Evolutionary conservation across 2,888 invertebrate genomes (phyloP), one percentile per base, ranked within the genome.

Genomic region (Arctia plantaginis): DNA sequence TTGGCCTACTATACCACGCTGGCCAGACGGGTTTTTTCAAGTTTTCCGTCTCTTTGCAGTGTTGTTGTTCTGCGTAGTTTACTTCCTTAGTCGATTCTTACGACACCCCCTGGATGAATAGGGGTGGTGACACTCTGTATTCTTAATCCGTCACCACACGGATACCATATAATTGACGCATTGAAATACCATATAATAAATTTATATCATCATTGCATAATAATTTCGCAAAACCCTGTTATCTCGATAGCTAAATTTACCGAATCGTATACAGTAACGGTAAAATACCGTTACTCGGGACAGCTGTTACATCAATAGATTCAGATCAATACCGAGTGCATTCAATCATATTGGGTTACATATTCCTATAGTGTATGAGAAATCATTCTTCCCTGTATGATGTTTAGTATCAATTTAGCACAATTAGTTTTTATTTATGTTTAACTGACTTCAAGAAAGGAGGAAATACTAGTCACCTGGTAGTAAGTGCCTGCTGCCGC

Each of bases 281-380:
- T 78, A 72, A 70, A 72, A 10, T 75, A 74, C 85, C 83, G 85
- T 85, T 85, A 84, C 69, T 41, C 3, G 27, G n/a, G 77, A 68
- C 85, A 85, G 85, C 82, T 84, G 84, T 71, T 65, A 39, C 71
- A 64, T 75, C 73, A 75, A 80, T 73, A 76, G 73, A 80, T 65
- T 71, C 69, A 62, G 66, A 78, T 77, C 80, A 69, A 80, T 77
- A 80, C 71, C 69, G 75, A 66, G 27, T 35, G 67, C 51, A 76
- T 72, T 69, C 75, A 75, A 77, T 41, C 62, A 65, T 85, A 83
- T 85, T 80, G 71, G 69, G 72, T 85, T 85, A 82, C 80, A 73
- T 71, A 75, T 76, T 71, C 35, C 35, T 70, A 64, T 69, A 73
- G 74, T 71, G 59, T 70, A 35, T 69, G 72, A 80, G 77, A 71